These are phyloP conservation scores for Coenonympha glycerion DNA, from an alignment of 2,888 invertebrate species.

Conservation along the genomic window DNA sequence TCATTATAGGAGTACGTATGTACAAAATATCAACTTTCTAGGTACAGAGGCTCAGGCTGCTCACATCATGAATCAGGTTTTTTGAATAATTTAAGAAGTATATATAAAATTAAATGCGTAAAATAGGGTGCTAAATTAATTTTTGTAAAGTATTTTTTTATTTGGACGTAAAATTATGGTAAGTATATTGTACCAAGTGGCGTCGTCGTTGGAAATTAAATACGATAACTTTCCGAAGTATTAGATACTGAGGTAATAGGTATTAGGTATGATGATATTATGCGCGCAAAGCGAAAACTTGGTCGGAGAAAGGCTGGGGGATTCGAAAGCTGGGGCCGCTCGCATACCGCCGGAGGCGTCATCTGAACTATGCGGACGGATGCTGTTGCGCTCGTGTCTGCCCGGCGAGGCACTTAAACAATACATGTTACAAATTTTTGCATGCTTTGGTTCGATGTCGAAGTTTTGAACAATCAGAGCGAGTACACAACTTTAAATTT, in stretches of 20 bases:
- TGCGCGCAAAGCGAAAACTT: constrained; percentile 37
- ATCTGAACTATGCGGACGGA: constrained; percentile 48
- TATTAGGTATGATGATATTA: constrained; percentile 21
- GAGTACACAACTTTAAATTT: not conserved
- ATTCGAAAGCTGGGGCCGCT: constrained; percentile 39
- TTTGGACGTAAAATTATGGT: no score
- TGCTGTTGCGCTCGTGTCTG: constrained; percentile 23
- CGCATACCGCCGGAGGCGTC: constrained; percentile 45
- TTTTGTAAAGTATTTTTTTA: no score
- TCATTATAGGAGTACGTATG: no score
- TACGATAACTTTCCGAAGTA: constrained; percentile 15
- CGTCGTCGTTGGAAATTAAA: no score
- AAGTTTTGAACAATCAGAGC: constrained; percentile 3
- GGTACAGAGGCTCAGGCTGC: no score
- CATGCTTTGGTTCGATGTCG: constrained; percentile 15
- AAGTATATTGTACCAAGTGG: no score
- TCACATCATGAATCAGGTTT: no score
- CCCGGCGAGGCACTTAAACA: constrained; percentile 12
- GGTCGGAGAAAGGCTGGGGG: constrained; percentile 37
- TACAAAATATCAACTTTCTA: no score
- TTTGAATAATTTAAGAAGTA: no score
- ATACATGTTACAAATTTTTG: constrained; percentile 19
- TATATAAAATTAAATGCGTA: no score
- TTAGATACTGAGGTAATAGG: no score
- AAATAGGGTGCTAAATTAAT: no score